A percentile compares a stretch with the other conserved stretches of the same genome.
Conservation (phyloP, 2,888 invertebrate genomes). For the Ctenicera cuprea region DNA sequence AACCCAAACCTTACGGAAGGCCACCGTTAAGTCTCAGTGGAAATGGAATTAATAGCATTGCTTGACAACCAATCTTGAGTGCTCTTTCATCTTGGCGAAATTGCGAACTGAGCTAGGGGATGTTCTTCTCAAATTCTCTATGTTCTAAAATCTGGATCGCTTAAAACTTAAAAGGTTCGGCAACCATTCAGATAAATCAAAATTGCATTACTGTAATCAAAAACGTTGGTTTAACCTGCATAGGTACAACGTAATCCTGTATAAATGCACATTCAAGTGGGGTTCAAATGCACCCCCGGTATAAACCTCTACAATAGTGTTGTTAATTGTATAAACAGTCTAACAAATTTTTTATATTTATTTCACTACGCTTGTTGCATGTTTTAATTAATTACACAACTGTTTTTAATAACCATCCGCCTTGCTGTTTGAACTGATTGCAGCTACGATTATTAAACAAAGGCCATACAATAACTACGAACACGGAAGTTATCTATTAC, state of each 20-base stretch:
- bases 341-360: too few relatives aligned
- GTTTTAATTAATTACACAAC: too few relatives aligned
- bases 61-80: constrained; percentile 40
- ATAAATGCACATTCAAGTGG: too few relatives aligned
- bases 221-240: too few relatives aligned
- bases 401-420: too few relatives aligned
- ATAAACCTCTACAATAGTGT: too few relatives aligned
- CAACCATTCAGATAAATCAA: not conserved
- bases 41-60: constrained; percentile 41
- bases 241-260: too few relatives aligned
- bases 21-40: constrained; percentile 28
- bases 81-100: constrained; percentile 34
- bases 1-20: constrained; percentile 12
- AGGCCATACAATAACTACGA: not conserved
- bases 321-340: too few relatives aligned
- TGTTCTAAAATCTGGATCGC: constrained; percentile 16
- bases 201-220: not conserved
- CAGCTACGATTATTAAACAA: not conserved
- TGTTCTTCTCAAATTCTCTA: constrained; percentile 29
- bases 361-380: too few relatives aligned
- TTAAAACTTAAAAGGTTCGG: constrained; percentile 11
- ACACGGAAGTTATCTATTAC: not conserved
- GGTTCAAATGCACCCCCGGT: too few relatives aligned
- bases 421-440: not conserved
- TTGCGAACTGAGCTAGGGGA: constrained; percentile 21